phyloP scores from a whole-genome alignment of 2,888 invertebrate genomes.

The Lathronympha strigana region DNA sequence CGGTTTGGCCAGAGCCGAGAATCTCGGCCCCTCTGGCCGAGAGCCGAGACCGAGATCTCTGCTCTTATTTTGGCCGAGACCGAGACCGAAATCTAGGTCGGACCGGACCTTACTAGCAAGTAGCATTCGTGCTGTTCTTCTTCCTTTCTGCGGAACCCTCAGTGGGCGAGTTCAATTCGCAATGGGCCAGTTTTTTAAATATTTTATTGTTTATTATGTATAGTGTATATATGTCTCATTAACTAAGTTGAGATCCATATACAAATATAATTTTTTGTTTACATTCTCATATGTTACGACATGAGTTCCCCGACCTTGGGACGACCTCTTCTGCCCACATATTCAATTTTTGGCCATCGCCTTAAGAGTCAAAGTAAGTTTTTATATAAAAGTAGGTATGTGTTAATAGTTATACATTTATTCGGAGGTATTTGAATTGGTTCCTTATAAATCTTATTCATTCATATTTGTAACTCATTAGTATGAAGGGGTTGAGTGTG shows the following conservation, averaged over 20 bases:
- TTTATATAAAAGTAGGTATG: not conserved
- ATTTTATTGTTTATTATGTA: no score
- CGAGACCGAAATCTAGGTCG: no score
- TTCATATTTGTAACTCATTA: no score
- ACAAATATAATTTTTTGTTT: not conserved
- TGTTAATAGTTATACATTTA: not conserved
- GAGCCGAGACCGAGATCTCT: no score
- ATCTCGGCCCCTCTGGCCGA: no score
- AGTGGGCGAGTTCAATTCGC: no score
- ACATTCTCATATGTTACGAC: conserved; percentile 4
- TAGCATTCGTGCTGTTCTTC: no score
- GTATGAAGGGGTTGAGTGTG: not conserved
- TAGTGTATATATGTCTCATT: no score
- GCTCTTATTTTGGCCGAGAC: no score
- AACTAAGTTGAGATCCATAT: not conserved
- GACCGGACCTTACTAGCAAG: no score
- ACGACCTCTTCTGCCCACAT: conserved; percentile 8
- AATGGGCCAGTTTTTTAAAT: not conserved
- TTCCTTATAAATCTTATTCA: not conserved
- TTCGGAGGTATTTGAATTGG: not conserved
- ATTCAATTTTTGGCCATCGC: conserved; percentile 1
- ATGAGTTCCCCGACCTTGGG: conserved; percentile 7
- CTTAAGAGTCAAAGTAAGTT: not conserved
- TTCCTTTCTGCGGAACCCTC: no score
- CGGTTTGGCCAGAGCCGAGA: no score